These are phyloP conservation scores for Temnothorax longispinosus DNA, from an alignment of 1,140 invertebrate species.

Conservation along the genomic window DNA sequence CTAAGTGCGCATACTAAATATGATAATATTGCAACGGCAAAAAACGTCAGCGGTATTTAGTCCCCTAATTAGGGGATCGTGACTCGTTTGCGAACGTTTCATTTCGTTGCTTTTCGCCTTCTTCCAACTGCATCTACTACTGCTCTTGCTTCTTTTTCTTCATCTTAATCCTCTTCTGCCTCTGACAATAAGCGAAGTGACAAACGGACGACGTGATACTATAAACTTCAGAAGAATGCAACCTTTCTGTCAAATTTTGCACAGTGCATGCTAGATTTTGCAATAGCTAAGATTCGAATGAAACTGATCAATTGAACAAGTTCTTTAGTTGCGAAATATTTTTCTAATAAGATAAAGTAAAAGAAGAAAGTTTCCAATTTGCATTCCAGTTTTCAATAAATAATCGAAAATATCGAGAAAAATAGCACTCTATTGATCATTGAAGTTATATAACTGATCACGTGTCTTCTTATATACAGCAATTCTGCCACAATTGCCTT, in stretches of 20 bases:
- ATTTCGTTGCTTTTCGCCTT: conserved; percentile 80
- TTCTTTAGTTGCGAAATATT: background rate
- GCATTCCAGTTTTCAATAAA: background rate
- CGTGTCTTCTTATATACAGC: background rate
- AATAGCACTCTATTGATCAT: background rate
- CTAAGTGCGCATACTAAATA: conserved; percentile 86
- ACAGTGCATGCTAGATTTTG: background rate
- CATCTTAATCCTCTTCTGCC: conserved; percentile 77
- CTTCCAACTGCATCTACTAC: conserved; percentile 54
- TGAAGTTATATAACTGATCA: background rate
- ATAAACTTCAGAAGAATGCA: conserved; percentile 55
- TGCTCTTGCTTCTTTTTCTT: conserved; percentile 67
- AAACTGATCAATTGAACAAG: background rate
- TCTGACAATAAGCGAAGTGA: conserved; percentile 73
- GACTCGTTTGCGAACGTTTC: conserved; percentile 85
- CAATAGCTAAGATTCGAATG: background rate
- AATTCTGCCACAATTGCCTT: background rate
- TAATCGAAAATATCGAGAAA: background rate
- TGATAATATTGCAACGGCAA: conserved; percentile 86
- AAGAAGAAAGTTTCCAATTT: background rate
- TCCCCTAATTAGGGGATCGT: conserved; percentile 85
- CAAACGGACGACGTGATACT: conserved; percentile 72
- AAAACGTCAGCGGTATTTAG: conserved; percentile 86
- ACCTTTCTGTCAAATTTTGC: background rate
- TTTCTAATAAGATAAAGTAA: background rate